Percentiles rank a stretch among this genome's conserved stretches.
phyloP scores from a whole-genome alignment of 30 jellyfish, hydroid and myxozoan genomes.

The Cassiopea andromeda region DNA sequence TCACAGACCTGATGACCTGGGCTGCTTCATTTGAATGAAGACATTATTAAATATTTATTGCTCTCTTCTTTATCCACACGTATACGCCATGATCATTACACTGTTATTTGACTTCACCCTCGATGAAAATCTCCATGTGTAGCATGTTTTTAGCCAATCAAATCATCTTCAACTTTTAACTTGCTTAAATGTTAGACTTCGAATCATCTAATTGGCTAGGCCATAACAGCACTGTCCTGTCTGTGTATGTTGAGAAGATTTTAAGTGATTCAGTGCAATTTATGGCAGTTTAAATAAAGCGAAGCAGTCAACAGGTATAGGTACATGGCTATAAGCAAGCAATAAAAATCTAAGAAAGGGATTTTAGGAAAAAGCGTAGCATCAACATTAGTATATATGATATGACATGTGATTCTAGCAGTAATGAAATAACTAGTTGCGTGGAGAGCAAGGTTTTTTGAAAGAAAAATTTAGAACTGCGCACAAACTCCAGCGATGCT shows the following conservation, averaged over 20 bases:
- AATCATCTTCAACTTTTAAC: neutral
- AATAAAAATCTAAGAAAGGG: too few species aligned
- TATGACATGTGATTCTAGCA: too few species aligned
- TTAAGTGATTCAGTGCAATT: neutral
- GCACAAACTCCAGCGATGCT: too few species aligned
- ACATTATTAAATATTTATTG: constrained; percentile 17
- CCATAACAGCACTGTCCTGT: neutral
- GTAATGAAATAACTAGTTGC: too few species aligned
- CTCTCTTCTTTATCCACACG: constrained; percentile 5
- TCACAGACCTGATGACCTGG: constrained; percentile 17
- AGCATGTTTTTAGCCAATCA: constrained; percentile 26
- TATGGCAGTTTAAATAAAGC: neutral
- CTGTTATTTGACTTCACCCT: constrained; percentile 34
- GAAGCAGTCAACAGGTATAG: too few species aligned
- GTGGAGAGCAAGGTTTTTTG: too few species aligned
- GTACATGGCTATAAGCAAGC: too few species aligned
- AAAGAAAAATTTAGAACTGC: too few species aligned
- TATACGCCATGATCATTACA: constrained; percentile 4
- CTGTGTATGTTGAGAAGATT: neutral
- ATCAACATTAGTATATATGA: too few species aligned
- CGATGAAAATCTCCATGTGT: constrained; percentile 4
- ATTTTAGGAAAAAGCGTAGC: too few species aligned
- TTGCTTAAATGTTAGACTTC: neutral
- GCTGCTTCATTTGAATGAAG: neutral
- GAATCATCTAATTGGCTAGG: neutral